Percentiles rank a stretch among this genome's conserved stretches.
Conservation (phyloP, 2,797 vertebrate species). For the Rousettus madagascariensis region DNA sequence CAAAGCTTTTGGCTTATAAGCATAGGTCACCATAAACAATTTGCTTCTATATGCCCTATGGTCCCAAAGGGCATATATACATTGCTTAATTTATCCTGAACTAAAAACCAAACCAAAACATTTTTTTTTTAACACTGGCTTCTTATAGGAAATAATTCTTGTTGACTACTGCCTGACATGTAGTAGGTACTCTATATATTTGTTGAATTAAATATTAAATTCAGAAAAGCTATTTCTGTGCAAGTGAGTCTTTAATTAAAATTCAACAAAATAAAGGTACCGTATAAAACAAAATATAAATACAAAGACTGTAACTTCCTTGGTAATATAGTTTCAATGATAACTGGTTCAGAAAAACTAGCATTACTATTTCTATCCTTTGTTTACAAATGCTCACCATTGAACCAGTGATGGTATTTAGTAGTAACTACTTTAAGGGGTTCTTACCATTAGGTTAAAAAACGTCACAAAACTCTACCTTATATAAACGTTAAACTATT, state of each 20-base stretch:
- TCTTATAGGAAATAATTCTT: constrained; percentile 40
- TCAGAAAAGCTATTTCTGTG: not conserved
- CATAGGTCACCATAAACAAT: constrained; percentile 39
- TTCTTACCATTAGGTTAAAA: not conserved
- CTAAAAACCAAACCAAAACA: constrained; percentile 10
- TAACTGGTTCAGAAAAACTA: not conserved
- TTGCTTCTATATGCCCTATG: not conserved
- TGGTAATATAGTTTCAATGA: not conserved
- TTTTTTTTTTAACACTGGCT: not conserved
- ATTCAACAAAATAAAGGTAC: not conserved
- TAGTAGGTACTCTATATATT: not conserved
- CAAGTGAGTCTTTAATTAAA: constrained; percentile 33
- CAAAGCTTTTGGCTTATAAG: not conserved
- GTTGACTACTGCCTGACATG: not conserved
- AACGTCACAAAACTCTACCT: constrained; percentile 29
- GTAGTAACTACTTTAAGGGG: not conserved
- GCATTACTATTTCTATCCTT: not conserved
- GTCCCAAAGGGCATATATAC: not conserved
- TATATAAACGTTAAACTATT: constrained; percentile 26
- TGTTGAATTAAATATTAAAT: constrained; percentile 47
- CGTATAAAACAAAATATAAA: not conserved
- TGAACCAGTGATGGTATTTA: not conserved
- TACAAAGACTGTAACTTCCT: not conserved
- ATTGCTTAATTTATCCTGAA: constrained; percentile 20
- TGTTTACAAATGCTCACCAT: not conserved